Evolutionary conservation across 2,113 vertebrate genomes (phyloP).

Genomic region (Catharus bicknelli): DNA sequence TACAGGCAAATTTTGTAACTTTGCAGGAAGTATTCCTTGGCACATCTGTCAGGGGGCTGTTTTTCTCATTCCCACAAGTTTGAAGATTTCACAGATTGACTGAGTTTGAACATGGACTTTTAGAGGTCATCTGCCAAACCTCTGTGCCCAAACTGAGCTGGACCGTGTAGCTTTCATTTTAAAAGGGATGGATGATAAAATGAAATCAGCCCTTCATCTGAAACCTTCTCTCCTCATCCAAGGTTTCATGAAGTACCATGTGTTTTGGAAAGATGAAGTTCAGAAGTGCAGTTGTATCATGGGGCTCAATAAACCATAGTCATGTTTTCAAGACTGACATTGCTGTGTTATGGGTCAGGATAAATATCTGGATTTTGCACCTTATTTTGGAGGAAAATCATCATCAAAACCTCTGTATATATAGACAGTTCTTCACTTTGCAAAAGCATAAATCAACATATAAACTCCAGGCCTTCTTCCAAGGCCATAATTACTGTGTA

Average conservation of each 20-base stretch:
- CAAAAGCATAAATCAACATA: background rate
- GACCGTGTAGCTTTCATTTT: background rate
- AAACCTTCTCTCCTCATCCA: background rate
- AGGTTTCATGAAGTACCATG: background rate
- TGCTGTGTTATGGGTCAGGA: background rate
- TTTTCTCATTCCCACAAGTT: background rate
- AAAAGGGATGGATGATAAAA: background rate
- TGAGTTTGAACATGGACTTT: background rate
- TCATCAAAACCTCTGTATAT: background rate
- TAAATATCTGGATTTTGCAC: background rate
- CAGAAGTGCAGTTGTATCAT: background rate
- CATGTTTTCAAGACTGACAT: background rate
- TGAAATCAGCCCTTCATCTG: background rate
- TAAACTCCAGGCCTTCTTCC: background rate
- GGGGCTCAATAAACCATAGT: background rate
- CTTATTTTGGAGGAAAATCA: background rate
- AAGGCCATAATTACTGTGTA: background rate
- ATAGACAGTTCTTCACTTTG: background rate
- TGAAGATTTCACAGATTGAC: background rate
- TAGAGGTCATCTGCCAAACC: background rate
- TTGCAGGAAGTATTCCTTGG: background rate
- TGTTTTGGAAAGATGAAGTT: background rate
- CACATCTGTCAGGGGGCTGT: rapidly evolving
- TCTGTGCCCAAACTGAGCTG: background rate
- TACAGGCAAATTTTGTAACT: background rate